Base-by-base conservation (phyloP, 2,888 invertebrate species). In the Caenorhabditis virilis region DNA sequence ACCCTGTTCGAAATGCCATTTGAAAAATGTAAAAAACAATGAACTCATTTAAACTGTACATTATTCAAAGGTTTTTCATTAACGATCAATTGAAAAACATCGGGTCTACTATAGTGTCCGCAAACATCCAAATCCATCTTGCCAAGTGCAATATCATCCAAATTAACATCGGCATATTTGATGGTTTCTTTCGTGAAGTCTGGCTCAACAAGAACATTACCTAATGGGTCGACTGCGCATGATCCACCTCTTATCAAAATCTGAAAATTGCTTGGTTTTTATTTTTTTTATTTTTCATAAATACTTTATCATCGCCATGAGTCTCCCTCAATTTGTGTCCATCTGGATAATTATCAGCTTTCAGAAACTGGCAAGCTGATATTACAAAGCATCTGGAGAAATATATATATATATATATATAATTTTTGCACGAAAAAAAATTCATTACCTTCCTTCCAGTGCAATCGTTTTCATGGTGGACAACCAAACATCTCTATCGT, bases 401-500 rank as follows among this genome's bases (percentile, higher is more conserved):
- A n/a, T 5, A 13, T 7, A 36, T 5, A n/a, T 15, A 15, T 5
- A n/a, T 5, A 9, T 30, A 30, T 9, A 5, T 36, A 36, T 36
- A 7, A 5, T 13, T 36, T 36, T 36, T n/a, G n/a, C n/a, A n/a
- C n/a, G n/a, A n/a, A n/a, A n/a, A n/a, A n/a, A n/a, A n/a, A 36
- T n/a, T n/a, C 5, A 30, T 50, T 23, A 59, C 67, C 60, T 62
- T 49, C 79, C 79, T 45, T 79, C 79, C 20, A 80, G 43, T 4
- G 79, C 79, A 20, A 79, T 79, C 0, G 74, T 77, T 23, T 70
- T 52, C 79, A 79, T 79, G 2, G 78, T 80, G 1, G 78, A 59
- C 13, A 78, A 58, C 79, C 79, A 79, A 5, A 72, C 73, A 35
- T 80, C 79, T 18, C 79, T 53, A 48, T 79, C 78, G 46, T 79